phyloP scores from a whole-genome alignment of 2,888 invertebrate species.

The Callinectes sapidus region DNA sequence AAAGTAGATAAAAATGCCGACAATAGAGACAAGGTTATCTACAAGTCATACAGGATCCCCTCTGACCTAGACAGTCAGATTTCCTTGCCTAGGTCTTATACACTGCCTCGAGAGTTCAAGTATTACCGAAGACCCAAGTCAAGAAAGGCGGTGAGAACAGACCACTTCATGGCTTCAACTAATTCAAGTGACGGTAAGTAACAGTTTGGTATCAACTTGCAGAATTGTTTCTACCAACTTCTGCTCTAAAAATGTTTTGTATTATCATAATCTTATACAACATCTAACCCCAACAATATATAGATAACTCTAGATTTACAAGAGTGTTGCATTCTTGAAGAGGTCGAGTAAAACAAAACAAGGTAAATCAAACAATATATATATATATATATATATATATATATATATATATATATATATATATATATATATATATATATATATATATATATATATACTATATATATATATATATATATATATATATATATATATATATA shows the following conservation, averaged over 20 bases:
- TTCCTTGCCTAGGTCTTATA: slow-evolving; percentile 89
- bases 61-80: slow-evolving; percentile 87
- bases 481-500: too few relatives aligned
- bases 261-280: not conserved
- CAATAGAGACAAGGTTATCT: slow-evolving; percentile 74
- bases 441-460: too few relatives aligned
- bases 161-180: slow-evolving; percentile 86
- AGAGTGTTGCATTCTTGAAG: too few relatives aligned
- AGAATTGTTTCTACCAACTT: not conserved
- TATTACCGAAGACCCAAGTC: slow-evolving; percentile 82
- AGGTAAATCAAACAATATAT: too few relatives aligned
- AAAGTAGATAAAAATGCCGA: slow-evolving; percentile 62
- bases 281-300: not conserved
- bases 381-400: too few relatives aligned
- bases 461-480: too few relatives aligned
- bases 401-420: too few relatives aligned
- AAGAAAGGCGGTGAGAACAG: slow-evolving; percentile 80
- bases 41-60: slow-evolving; percentile 79
- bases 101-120: slow-evolving; percentile 89
- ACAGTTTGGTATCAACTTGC: not conserved
- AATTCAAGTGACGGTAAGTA: slow-evolving; percentile 88
- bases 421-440: too few relatives aligned
- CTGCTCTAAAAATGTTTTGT: not conserved
- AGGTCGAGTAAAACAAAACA: too few relatives aligned
- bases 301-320: too few relatives aligned